Percentiles rank a stretch among this genome's conserved stretches.
These are phyloP conservation scores for Argopecten irradians DNA, from an alignment of 1,140 invertebrate genomes.

Conservation along the genomic window DNA sequence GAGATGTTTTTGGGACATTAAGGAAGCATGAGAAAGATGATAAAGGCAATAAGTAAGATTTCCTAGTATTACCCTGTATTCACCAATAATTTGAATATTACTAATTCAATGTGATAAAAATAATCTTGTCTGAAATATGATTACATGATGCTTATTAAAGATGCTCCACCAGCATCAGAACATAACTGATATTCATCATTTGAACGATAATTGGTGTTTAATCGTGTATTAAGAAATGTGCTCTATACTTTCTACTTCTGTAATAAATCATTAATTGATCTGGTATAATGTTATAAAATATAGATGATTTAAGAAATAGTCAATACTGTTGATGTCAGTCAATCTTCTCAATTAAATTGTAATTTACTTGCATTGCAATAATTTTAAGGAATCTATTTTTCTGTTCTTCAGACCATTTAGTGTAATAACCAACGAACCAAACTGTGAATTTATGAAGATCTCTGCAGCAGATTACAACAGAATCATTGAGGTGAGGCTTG, in stretches of 20 bases:
- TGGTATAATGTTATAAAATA: not conserved
- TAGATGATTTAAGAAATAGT: not conserved
- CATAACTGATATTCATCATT: too few species aligned
- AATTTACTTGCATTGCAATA: not conserved
- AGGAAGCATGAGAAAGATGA: constrained; percentile 56
- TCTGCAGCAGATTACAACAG: constrained; percentile 68
- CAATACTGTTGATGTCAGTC: not conserved
- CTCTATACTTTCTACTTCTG: too few species aligned
- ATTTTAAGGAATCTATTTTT: constrained; percentile 10
- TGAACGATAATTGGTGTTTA: too few species aligned
- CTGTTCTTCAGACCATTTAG: constrained; percentile 66
- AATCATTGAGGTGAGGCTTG: constrained; percentile 55
- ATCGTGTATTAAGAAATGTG: too few species aligned
- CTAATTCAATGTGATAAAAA: too few species aligned
- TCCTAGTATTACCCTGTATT: not conserved
- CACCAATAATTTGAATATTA: not conserved
- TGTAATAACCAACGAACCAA: constrained; percentile 68
- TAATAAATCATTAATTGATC: too few species aligned
- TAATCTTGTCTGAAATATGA: too few species aligned
- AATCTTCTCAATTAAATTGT: not conserved
- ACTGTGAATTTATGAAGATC: constrained; percentile 75
- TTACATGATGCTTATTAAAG: too few species aligned
- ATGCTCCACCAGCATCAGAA: too few species aligned
- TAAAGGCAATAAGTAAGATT: constrained; percentile 11
- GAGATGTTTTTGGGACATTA: constrained; percentile 75